Percentiles rank a stretch among this genome's conserved stretches.
Evolutionary conservation across 2,888 invertebrate species (phyloP).

Genomic region (Pterobdella sp.): DNA sequence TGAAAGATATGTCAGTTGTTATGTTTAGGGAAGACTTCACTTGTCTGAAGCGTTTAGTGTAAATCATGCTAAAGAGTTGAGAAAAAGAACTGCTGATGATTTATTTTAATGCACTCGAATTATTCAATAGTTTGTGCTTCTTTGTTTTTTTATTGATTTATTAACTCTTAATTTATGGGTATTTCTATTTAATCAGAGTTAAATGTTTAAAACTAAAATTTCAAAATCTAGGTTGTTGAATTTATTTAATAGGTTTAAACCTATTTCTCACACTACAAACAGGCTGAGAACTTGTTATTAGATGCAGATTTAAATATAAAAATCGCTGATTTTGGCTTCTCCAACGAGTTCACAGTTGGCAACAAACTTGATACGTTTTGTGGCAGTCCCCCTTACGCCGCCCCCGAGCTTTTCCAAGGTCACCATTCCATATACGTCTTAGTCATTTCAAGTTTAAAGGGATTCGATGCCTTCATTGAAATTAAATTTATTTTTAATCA

Average conservation of each 20-base stretch:
- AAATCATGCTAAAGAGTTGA: too few relatives aligned
- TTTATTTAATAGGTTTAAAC: too few relatives aligned
- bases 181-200: neutral
- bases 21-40: too few relatives aligned
- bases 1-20: constrained; percentile 35
- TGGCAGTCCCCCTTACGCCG: constrained; percentile 98
- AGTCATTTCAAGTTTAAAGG: too few relatives aligned
- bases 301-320: constrained; percentile 99
- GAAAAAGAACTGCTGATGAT: too few relatives aligned
- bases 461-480: too few relatives aligned
- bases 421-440: too few relatives aligned
- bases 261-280: constrained; percentile 29
- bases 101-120: too few relatives aligned
- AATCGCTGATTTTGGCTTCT: constrained; percentile 99
- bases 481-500: too few relatives aligned
- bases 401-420: constrained; percentile 95
- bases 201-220: too few relatives aligned
- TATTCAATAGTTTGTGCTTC: neutral
- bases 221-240: too few relatives aligned
- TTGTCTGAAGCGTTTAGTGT: too few relatives aligned
- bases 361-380: constrained; percentile 98
- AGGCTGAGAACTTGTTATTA: constrained; percentile 96
- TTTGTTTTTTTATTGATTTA: neutral
- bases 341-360: constrained; percentile 96
- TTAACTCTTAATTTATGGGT: neutral